Evolutionary conservation across 2,113 vertebrate species (phyloP).

Genomic region (Bufo bufo): DNA sequence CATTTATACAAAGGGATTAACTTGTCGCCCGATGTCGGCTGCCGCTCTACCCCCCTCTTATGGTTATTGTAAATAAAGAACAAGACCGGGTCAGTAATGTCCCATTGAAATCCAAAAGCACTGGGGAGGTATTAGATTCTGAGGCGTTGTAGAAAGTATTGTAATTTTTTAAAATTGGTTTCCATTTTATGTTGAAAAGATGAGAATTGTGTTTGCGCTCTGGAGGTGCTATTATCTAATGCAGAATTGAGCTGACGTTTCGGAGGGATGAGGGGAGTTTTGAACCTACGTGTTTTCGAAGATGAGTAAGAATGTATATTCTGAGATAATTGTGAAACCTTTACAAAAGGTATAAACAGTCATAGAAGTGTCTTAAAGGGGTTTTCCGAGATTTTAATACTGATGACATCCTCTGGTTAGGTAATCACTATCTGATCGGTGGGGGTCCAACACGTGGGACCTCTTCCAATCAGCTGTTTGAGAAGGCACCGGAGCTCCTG

Average conservation of each 20-base stretch:
- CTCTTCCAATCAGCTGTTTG: too few relatives aligned
- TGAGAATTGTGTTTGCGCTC: neutral
- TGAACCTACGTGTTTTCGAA: neutral
- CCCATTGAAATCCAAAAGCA: constrained; percentile 34
- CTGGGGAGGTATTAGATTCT: constrained; percentile 19
- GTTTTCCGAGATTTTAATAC: too few relatives aligned
- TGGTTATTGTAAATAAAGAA: constrained; percentile 42
- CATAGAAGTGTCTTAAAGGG: too few relatives aligned
- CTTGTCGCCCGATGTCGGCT: constrained; percentile 16
- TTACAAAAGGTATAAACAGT: neutral
- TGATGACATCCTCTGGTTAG: too few relatives aligned
- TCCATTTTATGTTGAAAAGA: constrained; percentile 33
- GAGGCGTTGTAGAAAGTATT: constrained; percentile 14
- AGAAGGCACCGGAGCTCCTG: too few relatives aligned
- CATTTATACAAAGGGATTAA: constrained; percentile 7
- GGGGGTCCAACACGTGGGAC: too few relatives aligned
- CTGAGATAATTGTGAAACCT: neutral
- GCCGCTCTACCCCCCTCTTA: neutral
- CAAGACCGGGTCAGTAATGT: constrained; percentile 19
- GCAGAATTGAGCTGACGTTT: constrained; percentile 3
- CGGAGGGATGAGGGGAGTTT: neutral
- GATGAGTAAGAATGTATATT: neutral
- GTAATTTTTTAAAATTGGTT: constrained; percentile 21
- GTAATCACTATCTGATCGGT: too few relatives aligned
- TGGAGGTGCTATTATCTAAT: neutral